Evolutionary conservation across 2,888 invertebrate species (phyloP).

Genomic region (Hirtodrosophila confusa): DNA sequence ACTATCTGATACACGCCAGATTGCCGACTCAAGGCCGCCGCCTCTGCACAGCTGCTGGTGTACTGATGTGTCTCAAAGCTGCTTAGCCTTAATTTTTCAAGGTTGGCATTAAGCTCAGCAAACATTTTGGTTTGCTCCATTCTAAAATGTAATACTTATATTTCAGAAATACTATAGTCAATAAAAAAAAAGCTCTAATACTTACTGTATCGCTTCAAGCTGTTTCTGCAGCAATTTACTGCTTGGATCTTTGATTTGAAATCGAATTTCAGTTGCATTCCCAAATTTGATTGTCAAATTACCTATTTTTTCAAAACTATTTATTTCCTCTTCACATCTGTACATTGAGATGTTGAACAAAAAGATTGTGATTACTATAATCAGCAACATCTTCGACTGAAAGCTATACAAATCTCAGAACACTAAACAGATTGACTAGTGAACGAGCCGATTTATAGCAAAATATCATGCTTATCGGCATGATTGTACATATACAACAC

Average conservation of each 20-base stretch:
- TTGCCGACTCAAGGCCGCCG: constrained; percentile 27
- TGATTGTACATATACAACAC: background rate
- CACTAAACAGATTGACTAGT: too few relatives aligned
- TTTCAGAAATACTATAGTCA: background rate
- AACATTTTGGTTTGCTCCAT: constrained; percentile 20
- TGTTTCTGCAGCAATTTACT: constrained; percentile 6
- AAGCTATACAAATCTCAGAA: too few relatives aligned
- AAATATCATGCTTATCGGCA: constrained; percentile 29
- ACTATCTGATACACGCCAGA: constrained; percentile 87
- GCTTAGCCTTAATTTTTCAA: background rate
- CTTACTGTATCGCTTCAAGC: constrained; percentile 18
- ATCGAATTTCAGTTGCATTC: constrained; percentile 25
- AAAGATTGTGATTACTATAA: background rate
- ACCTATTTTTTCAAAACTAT: constrained; percentile 7
- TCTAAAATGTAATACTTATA: background rate
- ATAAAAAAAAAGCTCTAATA: background rate
- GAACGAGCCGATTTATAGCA: too few relatives aligned
- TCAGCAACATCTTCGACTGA: constrained; percentile 5
- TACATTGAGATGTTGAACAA: background rate
- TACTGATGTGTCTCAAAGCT: constrained; percentile 6
- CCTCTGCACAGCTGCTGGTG: constrained; percentile 63
- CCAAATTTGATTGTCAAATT: constrained; percentile 22
- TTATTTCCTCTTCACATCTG: background rate
- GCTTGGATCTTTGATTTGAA: constrained; percentile 8
- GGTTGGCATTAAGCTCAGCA: constrained; percentile 7